Base-by-base conservation (phyloP, 2,797 vertebrate species). In the Protosalanx chinensis region DNA sequence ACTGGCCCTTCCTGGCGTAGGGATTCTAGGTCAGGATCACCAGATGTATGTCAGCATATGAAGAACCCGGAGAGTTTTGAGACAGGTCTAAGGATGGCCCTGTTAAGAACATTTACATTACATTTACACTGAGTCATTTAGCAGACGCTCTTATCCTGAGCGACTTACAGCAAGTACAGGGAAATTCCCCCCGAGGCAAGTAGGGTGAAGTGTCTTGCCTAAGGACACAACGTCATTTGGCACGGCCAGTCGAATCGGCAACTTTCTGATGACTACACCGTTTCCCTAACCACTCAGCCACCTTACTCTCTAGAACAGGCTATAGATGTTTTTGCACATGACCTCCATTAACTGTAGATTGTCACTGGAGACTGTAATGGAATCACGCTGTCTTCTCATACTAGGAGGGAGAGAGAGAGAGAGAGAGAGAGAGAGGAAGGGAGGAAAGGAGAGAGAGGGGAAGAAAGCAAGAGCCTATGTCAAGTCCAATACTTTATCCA, bases 1-100 rank as follows among this genome's bases (percentile, higher is more conserved):
- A 70, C 58, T 0, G 20, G 68, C 46, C 41, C 41, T 46, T 7
- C 71, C 64, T 65, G 65, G 72, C 35, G 64, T 16, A 57, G 71
- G 79, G 75, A 79, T 82, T 80, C 75, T 86, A 86, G 85, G 86
- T 87, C 82, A 62, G 73, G 68, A 88, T 81, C 81, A 84, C 69
- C 67, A 63, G 73, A 73, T 71, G 27, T 71, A 73, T 68, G 51
- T 3, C 51, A 18, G 51, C 3, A 53, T 53, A 3, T n/a, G 37
- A 53, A 16, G 3, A 53, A 16, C 51, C 51, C 16, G 1, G 18
- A n/a, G n/a, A n/a, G 23, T 27, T 27, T 27, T 27, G 5, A 56
- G 5, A n/a, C 41, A 10, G 41, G 41, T 46, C 7, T 8, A 12
- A 53, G 15, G 51, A 53, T 6, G 18, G 51, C 5, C 51, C 51